These are phyloP conservation scores for Vireo griseus DNA, from an alignment of 2,797 vertebrate genomes.

Conservation along the genomic window DNA sequence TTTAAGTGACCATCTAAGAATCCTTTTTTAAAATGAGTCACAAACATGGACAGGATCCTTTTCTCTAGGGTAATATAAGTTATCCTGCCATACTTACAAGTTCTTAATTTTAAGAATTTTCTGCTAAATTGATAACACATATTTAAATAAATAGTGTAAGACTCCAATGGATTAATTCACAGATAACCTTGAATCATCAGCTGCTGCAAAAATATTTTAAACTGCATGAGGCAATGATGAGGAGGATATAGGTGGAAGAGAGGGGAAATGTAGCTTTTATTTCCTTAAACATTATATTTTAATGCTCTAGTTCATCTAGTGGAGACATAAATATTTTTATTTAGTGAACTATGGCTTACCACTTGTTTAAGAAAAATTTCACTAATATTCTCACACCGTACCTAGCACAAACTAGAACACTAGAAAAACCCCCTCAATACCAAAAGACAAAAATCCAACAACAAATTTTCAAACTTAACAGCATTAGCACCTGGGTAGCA, in stretches of 20 bases:
- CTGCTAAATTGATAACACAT: background rate
- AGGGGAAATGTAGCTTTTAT: background rate
- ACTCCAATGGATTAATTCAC: background rate
- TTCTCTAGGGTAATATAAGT: background rate
- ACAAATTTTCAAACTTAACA: background rate
- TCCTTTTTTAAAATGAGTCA: background rate
- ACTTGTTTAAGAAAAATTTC: background rate
- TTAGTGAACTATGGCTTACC: background rate
- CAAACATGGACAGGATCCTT: background rate
- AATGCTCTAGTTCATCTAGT: background rate
- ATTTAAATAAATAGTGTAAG: background rate
- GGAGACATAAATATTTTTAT: background rate
- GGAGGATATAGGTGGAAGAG: background rate
- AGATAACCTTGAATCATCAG: background rate
- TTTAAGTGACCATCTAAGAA: constrained; percentile 26
- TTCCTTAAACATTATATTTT: background rate
- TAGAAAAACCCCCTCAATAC: accelerated
- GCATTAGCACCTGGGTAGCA: background rate
- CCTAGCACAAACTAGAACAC: background rate
- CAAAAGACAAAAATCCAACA: background rate
- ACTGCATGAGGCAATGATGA: background rate
- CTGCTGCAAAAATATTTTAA: background rate
- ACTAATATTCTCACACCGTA: background rate
- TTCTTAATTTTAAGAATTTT: background rate
- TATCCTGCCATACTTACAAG: background rate